A percentile compares a stretch with the other conserved stretches of the same genome.
These are phyloP conservation scores for Drosophila emarginata DNA, from an alignment of 2,888 invertebrate species.

Conservation along the genomic window DNA sequence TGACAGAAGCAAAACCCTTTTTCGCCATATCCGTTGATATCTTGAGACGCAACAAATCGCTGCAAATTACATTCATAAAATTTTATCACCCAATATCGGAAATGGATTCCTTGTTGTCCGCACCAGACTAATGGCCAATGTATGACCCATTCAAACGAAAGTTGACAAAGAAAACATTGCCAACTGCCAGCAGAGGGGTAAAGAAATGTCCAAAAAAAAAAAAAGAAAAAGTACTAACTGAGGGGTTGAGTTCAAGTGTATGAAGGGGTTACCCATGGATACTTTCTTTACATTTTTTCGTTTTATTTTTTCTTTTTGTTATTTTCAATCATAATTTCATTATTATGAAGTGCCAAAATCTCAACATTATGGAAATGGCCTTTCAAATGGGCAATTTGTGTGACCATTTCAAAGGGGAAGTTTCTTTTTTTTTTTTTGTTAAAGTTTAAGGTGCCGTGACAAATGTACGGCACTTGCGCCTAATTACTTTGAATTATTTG, in stretches of 20 bases:
- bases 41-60: slow-evolving; percentile 71
- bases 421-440: too few relatives aligned
- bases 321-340: slow-evolving; percentile 73
- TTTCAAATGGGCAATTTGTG: slow-evolving; percentile 65
- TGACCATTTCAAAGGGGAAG: slow-evolving; percentile 40
- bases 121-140: slow-evolving; percentile 70
- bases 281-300: background rate
- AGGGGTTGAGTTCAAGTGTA: slow-evolving; percentile 18
- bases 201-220: slow-evolving; percentile 22
- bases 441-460: slow-evolving; percentile 44
- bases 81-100: slow-evolving; percentile 79
- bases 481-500: slow-evolving; percentile 79
- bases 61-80: slow-evolving; percentile 76
- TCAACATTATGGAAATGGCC: slow-evolving; percentile 60
- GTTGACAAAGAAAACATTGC: slow-evolving; percentile 46
- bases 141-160: slow-evolving; percentile 46
- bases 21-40: slow-evolving; percentile 13
- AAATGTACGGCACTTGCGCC: slow-evolving; percentile 36
- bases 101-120: slow-evolving; percentile 71
- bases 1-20: slow-evolving; percentile 51
- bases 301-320: slow-evolving; percentile 23
- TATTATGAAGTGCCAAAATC: slow-evolving; percentile 72
- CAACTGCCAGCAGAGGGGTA: slow-evolving; percentile 14
- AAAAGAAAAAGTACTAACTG: too few relatives aligned
- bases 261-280: slow-evolving; percentile 52